Evolutionary conservation across 2,797 vertebrate species (phyloP), one percentile per base, ranked within the genome.

Genomic region (Syndactyla subalaris): DNA sequence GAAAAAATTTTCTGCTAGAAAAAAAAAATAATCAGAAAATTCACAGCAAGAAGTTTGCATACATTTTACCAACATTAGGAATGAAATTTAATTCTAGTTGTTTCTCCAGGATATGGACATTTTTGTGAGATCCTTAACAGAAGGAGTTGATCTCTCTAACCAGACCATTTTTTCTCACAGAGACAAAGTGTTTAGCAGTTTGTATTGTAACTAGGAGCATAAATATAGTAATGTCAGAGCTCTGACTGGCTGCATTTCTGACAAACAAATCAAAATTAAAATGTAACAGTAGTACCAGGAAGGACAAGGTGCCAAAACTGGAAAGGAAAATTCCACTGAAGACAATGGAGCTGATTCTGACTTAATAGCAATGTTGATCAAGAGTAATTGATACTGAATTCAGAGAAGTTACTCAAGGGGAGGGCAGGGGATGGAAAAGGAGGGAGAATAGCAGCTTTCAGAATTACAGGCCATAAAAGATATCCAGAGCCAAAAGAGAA

Each of bases 301-400:
- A 89, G n/a, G n/a, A 77, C 30, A 75, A 77, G 30, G 49, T 65
- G 79, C 79, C 83, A 79, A 68, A 88, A 75, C 38, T 36, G 29
- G n/a, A 85, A 75, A 86, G 58, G n/a, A 96, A 95, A 95, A 94
- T 88, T 90, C 59, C 71, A 61, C 52, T 61, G 74, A 76, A 93
- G 67, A 85, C 36, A 95, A 67, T 61, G 57, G 48, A 61, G 22
- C 19, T 59, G 51, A 76, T 86, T 88, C 62, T 83, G 52, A 58
- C 82, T 92, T 75, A 75, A 78, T 30, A 84, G 27, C 39, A 76
- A 65, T 20, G 51, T 45, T 4, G 2, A 76, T 86, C 46, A 59
- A 73, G 36, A 81, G 46, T 41, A 93, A 76, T 57, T 78, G 77
- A 75, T 3, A 1, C 32, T 70, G 51, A 90, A 86, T 72, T 73